Evolutionary conservation across 2,113 vertebrate species (phyloP).

Genomic region (Geococcyx californianus): DNA sequence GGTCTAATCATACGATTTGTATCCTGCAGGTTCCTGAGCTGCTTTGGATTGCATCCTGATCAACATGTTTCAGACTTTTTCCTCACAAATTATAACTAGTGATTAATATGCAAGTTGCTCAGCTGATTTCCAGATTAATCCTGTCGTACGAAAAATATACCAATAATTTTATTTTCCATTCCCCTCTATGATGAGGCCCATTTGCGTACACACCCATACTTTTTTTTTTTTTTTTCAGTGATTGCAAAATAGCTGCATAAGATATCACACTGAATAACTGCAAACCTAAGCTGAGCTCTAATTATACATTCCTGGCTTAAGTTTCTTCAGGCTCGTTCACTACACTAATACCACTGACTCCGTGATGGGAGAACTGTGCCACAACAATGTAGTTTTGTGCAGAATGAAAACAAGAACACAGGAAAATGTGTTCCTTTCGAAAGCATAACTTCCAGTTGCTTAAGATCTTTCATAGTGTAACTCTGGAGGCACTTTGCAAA

Average conservation of each 20-base stretch:
- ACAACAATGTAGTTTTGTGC: rapidly evolving
- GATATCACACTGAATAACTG: background rate
- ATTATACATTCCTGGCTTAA: background rate
- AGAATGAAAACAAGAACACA: rapidly evolving
- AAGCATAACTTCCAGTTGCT: background rate
- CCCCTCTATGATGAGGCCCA: background rate
- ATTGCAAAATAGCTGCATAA: background rate
- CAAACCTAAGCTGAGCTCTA: background rate
- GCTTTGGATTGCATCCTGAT: background rate
- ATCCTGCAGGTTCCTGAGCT: background rate
- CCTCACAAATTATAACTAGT: background rate
- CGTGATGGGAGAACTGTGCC: rapidly evolving
- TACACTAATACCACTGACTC: background rate
- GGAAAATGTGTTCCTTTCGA: background rate
- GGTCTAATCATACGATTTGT: background rate
- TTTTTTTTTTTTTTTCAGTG: background rate
- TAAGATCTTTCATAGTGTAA: background rate
- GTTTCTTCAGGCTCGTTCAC: background rate
- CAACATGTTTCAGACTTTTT: background rate
- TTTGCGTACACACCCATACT: background rate
- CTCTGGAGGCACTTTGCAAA: background rate
- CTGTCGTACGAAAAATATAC: background rate
- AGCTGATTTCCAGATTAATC: background rate
- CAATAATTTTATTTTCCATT: background rate
- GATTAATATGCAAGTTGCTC: background rate